Base-by-base conservation (phyloP, 2,797 vertebrate species). In the Eulemur mongoz region DNA sequence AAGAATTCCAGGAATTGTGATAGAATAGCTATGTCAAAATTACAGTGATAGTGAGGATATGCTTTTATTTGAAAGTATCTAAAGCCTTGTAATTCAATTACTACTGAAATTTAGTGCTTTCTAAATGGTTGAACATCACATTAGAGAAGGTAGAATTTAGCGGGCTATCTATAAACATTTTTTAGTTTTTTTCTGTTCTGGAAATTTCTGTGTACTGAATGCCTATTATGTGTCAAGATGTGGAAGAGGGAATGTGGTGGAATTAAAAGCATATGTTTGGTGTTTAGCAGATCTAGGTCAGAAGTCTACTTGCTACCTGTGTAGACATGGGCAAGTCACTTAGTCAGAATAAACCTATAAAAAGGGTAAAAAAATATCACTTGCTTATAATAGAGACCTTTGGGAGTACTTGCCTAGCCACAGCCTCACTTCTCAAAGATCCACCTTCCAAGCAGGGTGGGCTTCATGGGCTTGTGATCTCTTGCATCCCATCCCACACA, bases 91-190 rank as follows among this genome's bases (percentile, higher is more conserved):
- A 52, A 59, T 91, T 97, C 73, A 75, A 54, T 91, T 7, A 6
- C 10, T 25, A 45, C 32, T 72, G 45, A 97, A 97, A 96, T 91
- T 13, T 22, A 23, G 48, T 96, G 95, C 72, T 97, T 69, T 72
- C 86, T 90, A 76, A 87, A 45, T 80, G 92, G 67, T n/a, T 50
- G 76, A 38, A 43, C 69, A 86, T 67, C 72, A 59, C 27, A 90
- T 93, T 72, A 92, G 79, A 95, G 72, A 90, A 63, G 45, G 12
- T 38, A 78, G 92, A 84, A 35, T 87, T 78, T 72, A 57, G 50
- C 75, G 84, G 20, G 17, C 75, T 89, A 22, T 59, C 76, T 4
- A 8, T 91, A 54, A 94, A 84, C 23, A 75, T 69, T 92, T 67
- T 88, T 69, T 96, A 61, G 22, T 40, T 50, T 76, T 84, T 65